Evolutionary conservation across 92 coral and sea anemone species (phyloP), one percentile per base, ranked within the genome.

Genomic region (Zoanthus sociatus): DNA sequence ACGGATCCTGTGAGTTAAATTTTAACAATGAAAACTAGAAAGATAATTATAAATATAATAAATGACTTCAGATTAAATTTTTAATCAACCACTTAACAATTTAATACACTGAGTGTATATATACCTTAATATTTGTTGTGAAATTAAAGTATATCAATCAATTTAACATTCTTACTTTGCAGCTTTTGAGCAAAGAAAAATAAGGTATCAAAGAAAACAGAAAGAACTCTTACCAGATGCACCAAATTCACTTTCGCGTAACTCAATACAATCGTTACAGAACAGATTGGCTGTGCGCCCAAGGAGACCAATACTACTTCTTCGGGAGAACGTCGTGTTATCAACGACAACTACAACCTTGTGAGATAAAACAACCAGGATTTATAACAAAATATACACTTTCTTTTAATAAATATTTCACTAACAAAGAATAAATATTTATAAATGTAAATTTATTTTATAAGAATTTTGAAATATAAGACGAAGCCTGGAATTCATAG

Each of bases 181-280:
- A 58, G 14, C 64, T n/a, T 12, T 46, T 20, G 42, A 20, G 14
- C 54, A 48, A 76, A 18, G 4, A 18, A 67, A 67, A 20, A 20
- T 37, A 37, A 37, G 11, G 14, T 18, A 11, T 26, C 10, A 3
- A n/a, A 76, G 44, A 46, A 76, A 47, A 76, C 44, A 20, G 16
- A 44, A 76, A 7, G 4, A 76, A 4, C n/a, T 71, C 42, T 2
- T 71, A 7, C 11, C 0, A 11, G 53, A 37, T 60, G 11, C 55
- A 79, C 84, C 84, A 61, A 61, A 17, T 42, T 11, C 33, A 37
- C 47, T 44, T 33, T 48, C 73, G 0, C 33, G 83, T 37, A 79
- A 63, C 6, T 20, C 8, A 79, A 79, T 79, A 79, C 84, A 79
- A 63, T 42, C 72, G 73, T 79, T 58, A 44, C 84, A 79, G 13